phyloP scores from a whole-genome alignment of 1,140 invertebrate species.

The Lasioglossum albipes region DNA sequence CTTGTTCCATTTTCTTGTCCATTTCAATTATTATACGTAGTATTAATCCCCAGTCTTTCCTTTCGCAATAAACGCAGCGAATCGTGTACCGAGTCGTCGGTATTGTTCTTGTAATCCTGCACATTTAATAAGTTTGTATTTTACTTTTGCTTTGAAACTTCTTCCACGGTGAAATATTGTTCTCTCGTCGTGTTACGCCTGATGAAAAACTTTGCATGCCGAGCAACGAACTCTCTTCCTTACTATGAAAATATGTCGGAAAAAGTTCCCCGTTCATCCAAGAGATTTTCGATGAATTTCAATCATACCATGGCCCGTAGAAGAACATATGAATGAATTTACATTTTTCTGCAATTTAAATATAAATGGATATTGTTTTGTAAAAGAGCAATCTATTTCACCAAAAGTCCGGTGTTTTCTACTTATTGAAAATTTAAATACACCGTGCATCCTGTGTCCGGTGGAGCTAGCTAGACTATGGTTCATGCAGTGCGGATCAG shows the following conservation, averaged over 20 bases:
- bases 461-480: no score
- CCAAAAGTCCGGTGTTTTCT: neutral
- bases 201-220: constrained; percentile 4
- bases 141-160: constrained; percentile 4
- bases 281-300: constrained; percentile 6
- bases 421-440: no score
- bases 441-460: no score
- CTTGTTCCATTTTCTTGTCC: no score
- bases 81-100: no score
- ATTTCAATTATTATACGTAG: no score
- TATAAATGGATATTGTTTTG: constrained; percentile 4
- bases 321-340: constrained; percentile 6
- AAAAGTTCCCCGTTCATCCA: neutral
- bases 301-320: neutral
- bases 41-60: no score
- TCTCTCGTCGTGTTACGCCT: neutral
- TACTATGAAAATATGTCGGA: constrained; percentile 4
- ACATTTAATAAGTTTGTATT: neutral
- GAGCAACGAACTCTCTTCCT: neutral
- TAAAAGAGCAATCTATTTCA: neutral
- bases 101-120: no score
- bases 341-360: constrained; percentile 6
- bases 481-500: no score
- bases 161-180: neutral
- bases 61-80: no score